Evolutionary conservation across 2,113 vertebrate species (phyloP), one percentile per base, ranked within the genome.

Genomic region (Nipponia nippon): DNA sequence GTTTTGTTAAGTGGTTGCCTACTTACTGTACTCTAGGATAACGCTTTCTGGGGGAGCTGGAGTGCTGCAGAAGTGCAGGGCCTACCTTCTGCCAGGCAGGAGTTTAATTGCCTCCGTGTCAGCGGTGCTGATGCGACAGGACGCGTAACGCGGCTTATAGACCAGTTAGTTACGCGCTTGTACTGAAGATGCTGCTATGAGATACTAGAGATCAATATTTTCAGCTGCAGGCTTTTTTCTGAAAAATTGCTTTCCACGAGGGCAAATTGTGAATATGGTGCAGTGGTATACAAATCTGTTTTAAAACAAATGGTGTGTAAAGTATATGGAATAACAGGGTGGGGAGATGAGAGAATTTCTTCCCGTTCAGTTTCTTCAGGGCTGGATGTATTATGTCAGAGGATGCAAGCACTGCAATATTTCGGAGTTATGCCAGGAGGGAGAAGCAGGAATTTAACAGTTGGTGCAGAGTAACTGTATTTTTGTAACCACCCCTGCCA

Each of bases 1-100:
- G 22, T 13, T 61, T 21, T 27, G 20, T 53, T 44, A 21, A 29
- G 52, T 50, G 38, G 9, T 16, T 78, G 49, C 34, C 18, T 61
- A 3, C 46, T 66, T 27, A 11, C 13, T 9, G 0, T 26, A 2
- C 25, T 38, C 15, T 12, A 17, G 27, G 7, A 3, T 9, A 8
- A 36, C 1, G 2, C 26, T 44, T 78, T 29, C 10, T 2, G 75
- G 17, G 40, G 52, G 11, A 25, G 62, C 1, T 69, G 78, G 44
- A 10, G 19, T 21, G 29, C 52, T 80, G 49, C 63, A 25, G 44
- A 40, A 34, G 26, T 25, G 10, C 62, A 50, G 30, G 59, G 20
- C 18, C 30, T 34, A 18, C 17, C 6, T 6, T 52, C 52, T 55
- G 27, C 34, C 34, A 77, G 49, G 30, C 50, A 15, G 53, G 58